Evolutionary conservation across 2,113 vertebrate species (phyloP).

Genomic region (Numenius arquata): DNA sequence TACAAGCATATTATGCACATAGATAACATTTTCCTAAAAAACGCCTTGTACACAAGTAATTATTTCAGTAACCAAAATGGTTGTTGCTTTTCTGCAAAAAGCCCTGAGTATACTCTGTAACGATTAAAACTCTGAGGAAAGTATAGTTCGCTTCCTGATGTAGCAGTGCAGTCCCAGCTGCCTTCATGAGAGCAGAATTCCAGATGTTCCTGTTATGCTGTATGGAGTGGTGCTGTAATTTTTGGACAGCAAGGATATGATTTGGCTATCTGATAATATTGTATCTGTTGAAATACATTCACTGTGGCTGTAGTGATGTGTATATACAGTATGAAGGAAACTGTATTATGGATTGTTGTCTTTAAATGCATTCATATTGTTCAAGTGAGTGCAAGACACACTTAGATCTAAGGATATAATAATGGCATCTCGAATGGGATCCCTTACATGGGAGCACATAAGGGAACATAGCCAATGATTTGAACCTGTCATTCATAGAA

Average conservation of each 20-base stretch:
- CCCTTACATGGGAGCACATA: background rate
- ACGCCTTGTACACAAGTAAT: background rate
- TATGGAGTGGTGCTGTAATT: background rate
- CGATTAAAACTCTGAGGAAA: background rate
- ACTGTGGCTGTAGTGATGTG: background rate
- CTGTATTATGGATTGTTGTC: background rate
- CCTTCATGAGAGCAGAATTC: background rate
- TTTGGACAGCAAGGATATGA: slow-evolving; percentile 45
- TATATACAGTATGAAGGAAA: background rate
- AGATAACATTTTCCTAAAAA: background rate
- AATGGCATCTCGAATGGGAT: background rate
- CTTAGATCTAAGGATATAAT: background rate
- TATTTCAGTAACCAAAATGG: background rate
- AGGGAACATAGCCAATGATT: background rate
- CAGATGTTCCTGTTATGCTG: slow-evolving; percentile 47
- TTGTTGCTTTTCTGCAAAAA: background rate
- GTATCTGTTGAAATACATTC: background rate
- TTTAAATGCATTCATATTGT: background rate
- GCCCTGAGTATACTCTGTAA: background rate
- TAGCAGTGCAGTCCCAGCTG: slow-evolving; percentile 8
- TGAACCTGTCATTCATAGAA: background rate
- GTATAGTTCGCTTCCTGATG: slow-evolving; percentile 13
- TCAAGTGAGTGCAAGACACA: background rate
- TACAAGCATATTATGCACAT: background rate
- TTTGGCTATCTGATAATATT: slow-evolving; percentile 20